These are phyloP conservation scores for Colius striatus DNA, from an alignment of 2,113 vertebrate species.

Conservation along the genomic window DNA sequence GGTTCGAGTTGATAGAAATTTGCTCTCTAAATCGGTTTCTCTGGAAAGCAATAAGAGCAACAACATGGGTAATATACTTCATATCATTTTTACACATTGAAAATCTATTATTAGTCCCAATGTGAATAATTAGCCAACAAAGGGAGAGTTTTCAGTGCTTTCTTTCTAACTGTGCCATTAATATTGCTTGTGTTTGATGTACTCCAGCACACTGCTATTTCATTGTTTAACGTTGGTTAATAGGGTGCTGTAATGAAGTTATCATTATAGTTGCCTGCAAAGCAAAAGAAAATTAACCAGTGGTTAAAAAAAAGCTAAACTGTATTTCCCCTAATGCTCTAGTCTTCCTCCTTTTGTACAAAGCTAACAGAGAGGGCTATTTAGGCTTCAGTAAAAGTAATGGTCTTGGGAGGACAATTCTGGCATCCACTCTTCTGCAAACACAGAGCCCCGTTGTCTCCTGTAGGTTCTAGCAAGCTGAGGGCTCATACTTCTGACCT, in stretches of 20 bases:
- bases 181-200: neutral
- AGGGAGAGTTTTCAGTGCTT: neutral
- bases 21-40: neutral
- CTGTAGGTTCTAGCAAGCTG: neutral
- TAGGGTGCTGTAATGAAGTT: neutral
- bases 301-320: neutral
- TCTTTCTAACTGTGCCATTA: neutral
- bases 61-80: neutral
- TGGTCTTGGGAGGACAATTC: neutral
- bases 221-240: neutral
- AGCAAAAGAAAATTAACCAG: neutral
- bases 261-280: neutral
- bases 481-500: neutral
- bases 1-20: neutral
- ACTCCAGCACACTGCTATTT: neutral
- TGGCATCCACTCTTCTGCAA: neutral
- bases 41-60: neutral
- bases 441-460: neutral
- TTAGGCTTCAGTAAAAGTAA: neutral
- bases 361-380: neutral
- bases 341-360: neutral
- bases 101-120: neutral
- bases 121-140: slow-evolving; percentile 1
- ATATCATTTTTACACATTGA: neutral
- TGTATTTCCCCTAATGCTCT: neutral